Conservation (phyloP, 2,113 vertebrate genomes). For the Otis tarda region DNA sequence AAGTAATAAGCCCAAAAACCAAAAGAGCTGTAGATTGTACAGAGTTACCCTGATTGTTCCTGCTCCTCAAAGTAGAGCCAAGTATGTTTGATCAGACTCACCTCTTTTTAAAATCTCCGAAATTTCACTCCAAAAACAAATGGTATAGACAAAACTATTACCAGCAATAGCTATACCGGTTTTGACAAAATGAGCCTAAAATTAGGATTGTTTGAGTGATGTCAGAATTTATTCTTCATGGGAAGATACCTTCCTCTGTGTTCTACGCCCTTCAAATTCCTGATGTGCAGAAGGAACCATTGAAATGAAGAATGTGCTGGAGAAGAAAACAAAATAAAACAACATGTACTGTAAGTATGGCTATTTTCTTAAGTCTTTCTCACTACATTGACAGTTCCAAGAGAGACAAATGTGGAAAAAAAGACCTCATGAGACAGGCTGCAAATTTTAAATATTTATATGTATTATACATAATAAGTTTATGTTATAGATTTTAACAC, state of each 20-base stretch:
- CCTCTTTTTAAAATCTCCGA: not conserved
- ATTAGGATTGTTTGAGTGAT: not conserved
- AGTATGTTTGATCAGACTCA: not conserved
- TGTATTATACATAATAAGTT: not conserved
- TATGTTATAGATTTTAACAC: not conserved
- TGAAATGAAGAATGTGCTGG: not conserved
- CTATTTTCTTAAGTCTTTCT: not conserved
- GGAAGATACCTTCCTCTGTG: not conserved
- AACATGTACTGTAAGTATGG: not conserved
- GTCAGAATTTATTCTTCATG: not conserved
- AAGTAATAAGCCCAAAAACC: not conserved
- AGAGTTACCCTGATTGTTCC: not conserved
- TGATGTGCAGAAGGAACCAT: not conserved
- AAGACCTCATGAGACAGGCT: not conserved
- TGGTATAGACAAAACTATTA: not conserved
- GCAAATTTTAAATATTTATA: not conserved
- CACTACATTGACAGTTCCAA: not conserved
- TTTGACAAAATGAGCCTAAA: not conserved
- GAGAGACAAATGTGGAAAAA: not conserved
- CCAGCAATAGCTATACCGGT: not conserved
- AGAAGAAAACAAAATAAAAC: not conserved
- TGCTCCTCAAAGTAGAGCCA: not conserved
- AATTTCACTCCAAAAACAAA: not conserved
- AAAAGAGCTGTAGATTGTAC: not conserved
- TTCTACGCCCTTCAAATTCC: not conserved